Evolutionary conservation across 2,797 vertebrate species (phyloP).

Genomic region (Eremophila alpestris): DNA sequence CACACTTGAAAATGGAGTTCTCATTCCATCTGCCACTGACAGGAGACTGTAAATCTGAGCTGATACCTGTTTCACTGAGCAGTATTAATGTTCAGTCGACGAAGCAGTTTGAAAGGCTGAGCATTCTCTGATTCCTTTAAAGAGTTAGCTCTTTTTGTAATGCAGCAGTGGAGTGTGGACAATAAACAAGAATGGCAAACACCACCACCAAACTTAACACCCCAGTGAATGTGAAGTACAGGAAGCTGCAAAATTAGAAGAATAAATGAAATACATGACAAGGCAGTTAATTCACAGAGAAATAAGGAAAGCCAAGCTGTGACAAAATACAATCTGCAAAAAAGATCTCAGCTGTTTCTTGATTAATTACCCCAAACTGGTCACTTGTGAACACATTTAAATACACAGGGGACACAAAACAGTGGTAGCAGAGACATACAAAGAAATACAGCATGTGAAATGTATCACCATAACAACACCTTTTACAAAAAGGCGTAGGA

Average conservation of each 20-base stretch:
- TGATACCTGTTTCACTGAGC: neutral
- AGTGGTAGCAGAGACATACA: neutral
- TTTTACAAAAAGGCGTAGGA: conserved; percentile 7
- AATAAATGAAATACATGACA: neutral
- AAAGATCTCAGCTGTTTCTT: neutral
- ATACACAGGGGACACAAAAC: neutral
- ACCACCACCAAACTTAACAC: neutral
- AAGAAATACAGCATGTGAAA: neutral
- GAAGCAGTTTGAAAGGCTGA: neutral
- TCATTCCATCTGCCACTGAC: neutral
- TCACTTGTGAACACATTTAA: neutral
- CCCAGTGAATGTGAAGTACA: neutral
- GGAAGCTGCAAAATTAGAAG: neutral
- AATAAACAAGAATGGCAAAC: neutral
- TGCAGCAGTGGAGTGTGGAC: neutral
- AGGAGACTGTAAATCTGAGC: neutral
- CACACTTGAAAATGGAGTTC: neutral
- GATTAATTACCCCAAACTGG: neutral
- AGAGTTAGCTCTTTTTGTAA: neutral
- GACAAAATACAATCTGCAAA: neutral
- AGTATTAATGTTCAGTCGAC: neutral
- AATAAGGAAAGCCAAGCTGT: neutral
- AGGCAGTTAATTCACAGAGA: neutral
- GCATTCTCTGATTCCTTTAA: neutral
- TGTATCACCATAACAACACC: conserved; percentile 21